phyloP scores from a whole-genome alignment of 1,140 invertebrate species.

The Diachasmimorpha longicaudata region DNA sequence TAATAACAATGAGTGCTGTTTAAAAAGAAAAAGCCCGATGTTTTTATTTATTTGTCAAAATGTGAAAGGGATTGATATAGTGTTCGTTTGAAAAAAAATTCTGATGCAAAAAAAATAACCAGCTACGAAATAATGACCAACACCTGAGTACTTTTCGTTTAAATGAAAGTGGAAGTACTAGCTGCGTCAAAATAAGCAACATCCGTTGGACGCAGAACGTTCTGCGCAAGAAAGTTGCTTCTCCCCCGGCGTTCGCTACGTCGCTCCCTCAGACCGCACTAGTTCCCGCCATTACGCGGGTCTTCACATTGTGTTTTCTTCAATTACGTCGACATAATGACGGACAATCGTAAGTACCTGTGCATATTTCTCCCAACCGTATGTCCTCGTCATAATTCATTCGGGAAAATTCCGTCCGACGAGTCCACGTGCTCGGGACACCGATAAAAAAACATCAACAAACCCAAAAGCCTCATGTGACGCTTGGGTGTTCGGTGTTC shows the following conservation, averaged over 20 bases:
- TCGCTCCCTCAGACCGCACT: background rate
- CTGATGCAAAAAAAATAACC: no score
- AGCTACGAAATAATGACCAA: no score
- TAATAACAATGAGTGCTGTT: no score
- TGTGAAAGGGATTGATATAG: no score
- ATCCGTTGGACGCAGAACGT: background rate
- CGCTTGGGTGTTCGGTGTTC: background rate
- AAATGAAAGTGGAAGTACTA: background rate
- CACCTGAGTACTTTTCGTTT: no score
- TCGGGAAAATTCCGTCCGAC: background rate
- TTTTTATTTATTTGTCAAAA: no score
- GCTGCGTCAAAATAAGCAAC: background rate
- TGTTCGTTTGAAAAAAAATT: no score
- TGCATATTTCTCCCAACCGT: background rate
- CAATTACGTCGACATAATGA: conserved; percentile 39
- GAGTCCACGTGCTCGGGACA: background rate
- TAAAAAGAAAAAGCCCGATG: no score
- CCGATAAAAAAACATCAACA: background rate
- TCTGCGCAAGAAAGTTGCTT: background rate
- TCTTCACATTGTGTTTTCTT: conserved; percentile 15
- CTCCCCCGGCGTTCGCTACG: background rate
- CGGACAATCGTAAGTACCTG: conserved; percentile 54
- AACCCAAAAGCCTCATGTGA: background rate
- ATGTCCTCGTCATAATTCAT: background rate
- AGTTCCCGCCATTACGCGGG: conserved; percentile 43